Evolutionary conservation across 2,888 invertebrate species (phyloP), one percentile per base, ranked within the genome.

Genomic region (Sarcophaga variegata): DNA sequence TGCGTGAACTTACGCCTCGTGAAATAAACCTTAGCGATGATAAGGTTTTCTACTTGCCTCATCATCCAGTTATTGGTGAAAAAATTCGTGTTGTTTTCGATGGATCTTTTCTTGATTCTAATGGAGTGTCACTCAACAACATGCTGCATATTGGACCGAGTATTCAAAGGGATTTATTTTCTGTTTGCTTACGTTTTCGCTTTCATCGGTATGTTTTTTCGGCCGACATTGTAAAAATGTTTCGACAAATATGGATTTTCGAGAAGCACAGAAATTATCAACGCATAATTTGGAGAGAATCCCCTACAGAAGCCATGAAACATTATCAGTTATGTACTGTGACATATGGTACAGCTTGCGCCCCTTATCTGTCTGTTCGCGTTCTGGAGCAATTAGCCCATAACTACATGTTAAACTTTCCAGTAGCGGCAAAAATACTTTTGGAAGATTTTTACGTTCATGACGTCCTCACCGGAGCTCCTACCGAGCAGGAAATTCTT

Each of bases 361-460:
- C 84, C 11, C 88, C 88, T 0, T 88, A 82, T 49, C 60, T 87
- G 17, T 88, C 85, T 14, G 88, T 87, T n/a, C 72, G 88, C 22
- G 85, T 88, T 8, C 45, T 86, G 22, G 77, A 88, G 78, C 87
- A 89, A 72, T 27, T 88, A 17, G 85, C 87, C 2, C 14, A 27
- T 0, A 82, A 89, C 11, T 83, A 82, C 62, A 20, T 81, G 60
- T 11, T 27, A 4, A 22, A 25, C 11, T 83, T 75, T 62, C 89
- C 86, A 10, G 62, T 76, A 8, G 88, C 85, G 2, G 59, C 85
- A 12, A 49, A 62, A 14, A 72, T 83, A 12, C 17, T 89, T n/a
- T 27, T 85, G 11, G 83, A 82, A 10, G 85, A 89, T 64, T 81
- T 88, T 27, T 89, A 88, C 64, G 88, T 88, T 6, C 88, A 89